Evolutionary conservation across 2,797 vertebrate species (phyloP).

Genomic region (Xenopus petersii): DNA sequence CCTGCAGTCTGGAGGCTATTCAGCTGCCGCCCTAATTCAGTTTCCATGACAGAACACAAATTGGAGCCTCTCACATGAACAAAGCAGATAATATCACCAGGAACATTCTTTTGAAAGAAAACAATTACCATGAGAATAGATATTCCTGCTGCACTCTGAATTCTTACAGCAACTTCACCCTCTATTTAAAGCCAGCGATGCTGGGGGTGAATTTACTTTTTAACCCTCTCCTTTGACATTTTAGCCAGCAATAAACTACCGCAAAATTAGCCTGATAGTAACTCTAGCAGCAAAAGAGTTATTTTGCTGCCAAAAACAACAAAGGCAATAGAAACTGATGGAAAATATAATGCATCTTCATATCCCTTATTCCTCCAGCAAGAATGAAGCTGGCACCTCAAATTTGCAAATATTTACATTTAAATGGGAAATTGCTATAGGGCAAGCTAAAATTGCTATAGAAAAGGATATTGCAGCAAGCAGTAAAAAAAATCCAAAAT

Average conservation of each 20-base stretch:
- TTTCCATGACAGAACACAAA: conserved; percentile 40
- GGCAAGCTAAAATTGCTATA: no score
- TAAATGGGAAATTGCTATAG: conserved; percentile 49
- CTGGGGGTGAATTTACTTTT: conserved; percentile 8
- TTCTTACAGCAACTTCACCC: conserved; percentile 23
- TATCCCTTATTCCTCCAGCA: conserved; percentile 32
- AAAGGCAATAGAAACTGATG: not conserved
- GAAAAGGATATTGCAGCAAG: no score
- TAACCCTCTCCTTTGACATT: conserved; percentile 17
- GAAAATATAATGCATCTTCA: conserved; percentile 29
- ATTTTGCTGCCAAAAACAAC: conserved; percentile 9
- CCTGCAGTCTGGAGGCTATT: no score
- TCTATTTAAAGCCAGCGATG: conserved; percentile 19
- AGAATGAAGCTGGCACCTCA: conserved; percentile 31
- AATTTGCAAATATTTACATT: conserved; percentile 47
- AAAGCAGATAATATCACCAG: conserved; percentile 33
- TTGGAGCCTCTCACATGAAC: conserved; percentile 36
- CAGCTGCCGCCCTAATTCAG: conserved; percentile 4
- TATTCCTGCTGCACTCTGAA: conserved; percentile 27
- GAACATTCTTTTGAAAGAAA: conserved; percentile 34
- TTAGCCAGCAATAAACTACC: not conserved
- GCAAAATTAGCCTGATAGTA: not conserved
- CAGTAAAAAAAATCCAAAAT: no score
- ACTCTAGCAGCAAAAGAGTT: conserved; percentile 6
- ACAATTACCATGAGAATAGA: conserved; percentile 44